Conservation (phyloP, 2,888 invertebrate genomes). For the Girardia tigrina region DNA sequence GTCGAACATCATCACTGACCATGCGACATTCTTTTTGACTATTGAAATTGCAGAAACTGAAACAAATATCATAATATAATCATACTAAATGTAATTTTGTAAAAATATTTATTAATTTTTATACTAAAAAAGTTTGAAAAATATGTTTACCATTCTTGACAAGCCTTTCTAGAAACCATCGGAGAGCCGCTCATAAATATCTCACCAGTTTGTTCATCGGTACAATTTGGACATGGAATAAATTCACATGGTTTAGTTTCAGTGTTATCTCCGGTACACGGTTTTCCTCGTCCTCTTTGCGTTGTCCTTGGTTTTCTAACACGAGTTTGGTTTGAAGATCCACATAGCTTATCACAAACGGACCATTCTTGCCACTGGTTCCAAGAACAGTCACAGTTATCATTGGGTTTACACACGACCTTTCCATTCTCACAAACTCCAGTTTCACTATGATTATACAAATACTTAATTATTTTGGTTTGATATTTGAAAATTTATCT, state of each 20-base stretch:
- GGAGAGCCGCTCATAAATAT: conserved; percentile 1
- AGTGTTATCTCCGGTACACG: background rate
- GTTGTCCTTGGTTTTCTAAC: background rate
- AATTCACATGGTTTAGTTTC: background rate
- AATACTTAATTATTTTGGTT: too few relatives aligned
- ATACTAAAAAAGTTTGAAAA: too few relatives aligned
- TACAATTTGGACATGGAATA: background rate
- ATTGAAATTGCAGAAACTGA: conserved; percentile 2
- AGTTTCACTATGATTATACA: conserved; percentile 9
- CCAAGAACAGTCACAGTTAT: conserved; percentile 11
- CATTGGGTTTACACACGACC: background rate
- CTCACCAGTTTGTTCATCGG: background rate
- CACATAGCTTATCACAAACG: background rate
- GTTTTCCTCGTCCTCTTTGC: background rate
- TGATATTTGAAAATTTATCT: too few relatives aligned
- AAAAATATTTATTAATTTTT: too few relatives aligned
- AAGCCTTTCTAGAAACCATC: background rate
- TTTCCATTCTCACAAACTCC: conserved; percentile 4
- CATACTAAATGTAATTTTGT: too few relatives aligned
- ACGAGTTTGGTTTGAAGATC: background rate
- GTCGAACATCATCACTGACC: background rate
- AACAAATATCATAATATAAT: too few relatives aligned
- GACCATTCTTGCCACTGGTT: background rate
- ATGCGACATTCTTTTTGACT: background rate
- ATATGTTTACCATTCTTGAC: conserved; percentile 23